These are phyloP conservation scores for Drosophila ustulata DNA, from an alignment of 2,888 invertebrate species.

Conservation along the genomic window DNA sequence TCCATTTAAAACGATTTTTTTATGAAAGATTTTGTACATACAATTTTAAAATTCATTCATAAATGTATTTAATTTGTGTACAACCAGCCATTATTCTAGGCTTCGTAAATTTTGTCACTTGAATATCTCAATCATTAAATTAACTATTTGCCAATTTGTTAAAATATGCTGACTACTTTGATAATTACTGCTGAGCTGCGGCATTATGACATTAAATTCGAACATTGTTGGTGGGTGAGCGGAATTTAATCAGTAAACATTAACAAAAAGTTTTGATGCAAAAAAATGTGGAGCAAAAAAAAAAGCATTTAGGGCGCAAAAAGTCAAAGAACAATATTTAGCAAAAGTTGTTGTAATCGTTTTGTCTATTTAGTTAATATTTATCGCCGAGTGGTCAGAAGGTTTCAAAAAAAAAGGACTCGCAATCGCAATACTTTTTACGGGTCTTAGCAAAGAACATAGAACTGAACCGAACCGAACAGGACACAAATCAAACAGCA, in stretches of 20 bases:
- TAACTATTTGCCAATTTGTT: slow-evolving; percentile 2
- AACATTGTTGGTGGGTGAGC: not conserved
- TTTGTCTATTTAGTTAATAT: slow-evolving; percentile 35
- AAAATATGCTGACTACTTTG: not conserved
- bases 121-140: not conserved
- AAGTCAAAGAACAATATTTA: slow-evolving; percentile 31
- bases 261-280: not conserved
- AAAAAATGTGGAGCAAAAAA: not conserved
- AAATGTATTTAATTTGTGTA: no score
- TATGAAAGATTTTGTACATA: no score
- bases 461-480: slow-evolving; percentile 5
- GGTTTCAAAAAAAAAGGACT: slow-evolving; percentile 7
- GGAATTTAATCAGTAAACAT: slow-evolving; percentile 2
- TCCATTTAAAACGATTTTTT: no score
- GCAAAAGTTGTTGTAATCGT: slow-evolving; percentile 45
- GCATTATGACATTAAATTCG: not conserved
- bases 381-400: slow-evolving; percentile 6
- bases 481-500: slow-evolving; percentile 76
- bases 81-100: not conserved
- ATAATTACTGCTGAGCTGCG: not conserved
- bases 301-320: not conserved
- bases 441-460: slow-evolving; percentile 3
- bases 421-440: slow-evolving; percentile 24
- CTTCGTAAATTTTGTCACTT: not conserved
- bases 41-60: no score